Percentiles rank a stretch among this genome's conserved stretches.
phyloP scores from a whole-genome alignment of 2,797 vertebrate genomes.

The Mionectes olivaceus region DNA sequence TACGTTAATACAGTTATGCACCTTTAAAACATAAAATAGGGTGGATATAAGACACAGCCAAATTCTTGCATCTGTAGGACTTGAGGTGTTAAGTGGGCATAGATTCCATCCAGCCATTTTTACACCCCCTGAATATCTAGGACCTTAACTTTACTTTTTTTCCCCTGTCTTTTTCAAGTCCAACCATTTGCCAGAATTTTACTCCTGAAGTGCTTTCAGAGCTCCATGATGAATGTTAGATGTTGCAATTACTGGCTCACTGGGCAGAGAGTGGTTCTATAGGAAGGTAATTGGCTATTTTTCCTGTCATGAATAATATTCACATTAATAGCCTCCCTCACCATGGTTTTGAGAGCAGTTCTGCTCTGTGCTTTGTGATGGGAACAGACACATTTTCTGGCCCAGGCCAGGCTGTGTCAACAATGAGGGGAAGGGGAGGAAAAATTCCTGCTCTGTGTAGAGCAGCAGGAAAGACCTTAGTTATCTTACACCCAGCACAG shows the following conservation, averaged over 20 bases:
- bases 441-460: background rate
- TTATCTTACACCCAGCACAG: background rate
- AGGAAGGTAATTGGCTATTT: slow-evolving; percentile 68
- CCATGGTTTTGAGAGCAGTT: background rate
- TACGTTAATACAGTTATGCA: background rate
- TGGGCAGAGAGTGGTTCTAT: slow-evolving; percentile 47
- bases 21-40: background rate
- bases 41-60: background rate
- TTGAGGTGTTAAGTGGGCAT: background rate
- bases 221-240: slow-evolving; percentile 27
- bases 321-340: slow-evolving; percentile 17
- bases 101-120: background rate
- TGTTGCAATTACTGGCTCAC: slow-evolving; percentile 56
- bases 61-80: background rate
- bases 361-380: background rate
- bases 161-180: background rate
- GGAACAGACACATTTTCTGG: background rate
- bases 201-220: slow-evolving; percentile 21
- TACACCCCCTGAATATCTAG: background rate
- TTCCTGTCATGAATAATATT: slow-evolving; percentile 68
- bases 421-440: background rate
- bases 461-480: background rate
- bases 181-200: slow-evolving; percentile 12
- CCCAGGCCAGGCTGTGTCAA: background rate
- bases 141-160: background rate